Evolutionary conservation across 1,140 invertebrate species (phyloP), one percentile per base, ranked within the genome.

Genomic region (Diploscapter pachys): DNA sequence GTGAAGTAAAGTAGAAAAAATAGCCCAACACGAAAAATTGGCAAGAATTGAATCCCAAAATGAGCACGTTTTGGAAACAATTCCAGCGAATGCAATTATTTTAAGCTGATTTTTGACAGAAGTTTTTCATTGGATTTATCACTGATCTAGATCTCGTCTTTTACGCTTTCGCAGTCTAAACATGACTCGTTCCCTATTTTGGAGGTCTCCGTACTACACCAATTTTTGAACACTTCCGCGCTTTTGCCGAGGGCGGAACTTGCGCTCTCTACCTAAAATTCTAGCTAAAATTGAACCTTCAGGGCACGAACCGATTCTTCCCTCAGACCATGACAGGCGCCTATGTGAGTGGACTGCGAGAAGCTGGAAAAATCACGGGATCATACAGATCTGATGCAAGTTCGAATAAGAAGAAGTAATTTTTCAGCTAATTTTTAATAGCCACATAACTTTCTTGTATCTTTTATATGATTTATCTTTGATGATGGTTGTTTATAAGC

Each of bases 311-410:
- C 72, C 81, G 85, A 4, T 84, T 85, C 71, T 87, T 86, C 71
- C 88, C 87, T 13, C 86, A 87, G 72, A 87, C 87, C 50, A 85
- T 89, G 66, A 85, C 87, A 31, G 88, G 88, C 67, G 88, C 88
- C 8, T 88, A 87, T 78, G 69, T 88, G 50, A 87, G 85, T 78
- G 88, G 87, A 8, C 73, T 88, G 5, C 75, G 87, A 54, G 87
- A 88, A 78, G 86, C 87, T 0, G 74, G 80, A 6, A 87, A 87
- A 78, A 86, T 88, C 57, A 63, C 75, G 5, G 78, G 82, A 61
- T 13, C 68, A 3, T 81, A 77, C 52, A 78, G 79, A 81, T 76
- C 49, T 9, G 54, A 8, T 49, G 62, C 6, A 48, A n/a, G 71
- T 13, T 31, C 31, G 31, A 31, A 31, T 31, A 31, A 31, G 31